Conservation (phyloP, 2,888 invertebrate species). For the Nemotelus nigrinus region DNA sequence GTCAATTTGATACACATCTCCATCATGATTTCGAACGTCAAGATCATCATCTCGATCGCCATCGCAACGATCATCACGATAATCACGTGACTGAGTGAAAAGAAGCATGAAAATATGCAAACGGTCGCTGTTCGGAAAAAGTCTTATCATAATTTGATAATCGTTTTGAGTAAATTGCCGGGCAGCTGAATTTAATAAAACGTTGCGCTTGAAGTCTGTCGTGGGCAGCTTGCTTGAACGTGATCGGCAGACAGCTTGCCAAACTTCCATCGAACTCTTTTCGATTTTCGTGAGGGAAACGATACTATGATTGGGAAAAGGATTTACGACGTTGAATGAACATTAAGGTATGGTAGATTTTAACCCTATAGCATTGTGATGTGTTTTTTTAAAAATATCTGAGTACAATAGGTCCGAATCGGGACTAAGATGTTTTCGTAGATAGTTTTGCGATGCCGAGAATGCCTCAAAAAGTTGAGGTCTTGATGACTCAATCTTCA, state of each 20-base stretch:
- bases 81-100: slow-evolving; percentile 2
- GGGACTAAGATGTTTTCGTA: no score
- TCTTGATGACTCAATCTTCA: no score
- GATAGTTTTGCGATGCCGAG: no score
- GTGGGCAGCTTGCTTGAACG: no score
- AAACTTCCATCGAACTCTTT: background rate
- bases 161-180: slow-evolving; percentile 27
- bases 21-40: background rate
- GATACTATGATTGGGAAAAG: no score
- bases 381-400: no score
- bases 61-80: slow-evolving; percentile 1
- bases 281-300: background rate
- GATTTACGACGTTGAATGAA: background rate
- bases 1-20: slow-evolving; percentile 23
- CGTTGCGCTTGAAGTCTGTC: background rate
- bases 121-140: slow-evolving; percentile 10
- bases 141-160: slow-evolving; percentile 31
- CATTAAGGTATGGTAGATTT: background rate
- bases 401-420: no score
- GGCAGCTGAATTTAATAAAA: slow-evolving; percentile 5
- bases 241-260: no score
- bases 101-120: slow-evolving; percentile 4
- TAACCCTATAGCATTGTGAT: no score
- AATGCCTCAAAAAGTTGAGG: no score
- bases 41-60: background rate